Evolutionary conservation across 2,888 invertebrate genomes (phyloP).

Genomic region (Ochropacha duplaris): DNA sequence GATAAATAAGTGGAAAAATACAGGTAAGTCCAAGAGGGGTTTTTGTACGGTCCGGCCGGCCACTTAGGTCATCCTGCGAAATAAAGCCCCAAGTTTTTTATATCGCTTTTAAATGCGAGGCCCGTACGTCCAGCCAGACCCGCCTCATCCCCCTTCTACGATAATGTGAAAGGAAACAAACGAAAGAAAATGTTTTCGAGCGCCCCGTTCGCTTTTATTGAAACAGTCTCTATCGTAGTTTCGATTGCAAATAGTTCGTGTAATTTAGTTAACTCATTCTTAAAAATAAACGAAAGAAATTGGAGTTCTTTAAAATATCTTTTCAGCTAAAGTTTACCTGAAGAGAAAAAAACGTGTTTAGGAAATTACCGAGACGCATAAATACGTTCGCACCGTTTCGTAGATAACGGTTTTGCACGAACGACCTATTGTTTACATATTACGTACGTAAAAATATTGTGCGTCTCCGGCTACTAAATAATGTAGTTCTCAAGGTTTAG

Average conservation of each 20-base stretch:
- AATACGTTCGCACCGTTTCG: conserved; percentile 51
- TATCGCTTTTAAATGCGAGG: conserved; percentile 81
- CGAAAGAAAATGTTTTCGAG: conserved; percentile 80
- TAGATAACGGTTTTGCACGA: conserved; percentile 52
- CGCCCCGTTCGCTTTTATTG: conserved; percentile 75
- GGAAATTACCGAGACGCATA: conserved; percentile 62
- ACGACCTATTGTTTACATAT: conserved; percentile 54
- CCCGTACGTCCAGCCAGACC: conserved; percentile 70
- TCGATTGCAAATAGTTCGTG: conserved; percentile 80
- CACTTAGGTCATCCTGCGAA: conserved; percentile 83
- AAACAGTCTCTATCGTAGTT: conserved; percentile 71
- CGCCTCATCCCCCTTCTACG: conserved; percentile 71
- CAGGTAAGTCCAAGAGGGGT: conserved; percentile 81
- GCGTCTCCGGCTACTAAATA: conserved; percentile 26
- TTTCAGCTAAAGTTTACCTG: conserved; percentile 46
- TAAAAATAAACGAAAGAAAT: conserved; percentile 55
- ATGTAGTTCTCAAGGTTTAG: not conserved
- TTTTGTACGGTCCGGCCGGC: conserved; percentile 79
- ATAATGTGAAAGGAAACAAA: conserved; percentile 81
- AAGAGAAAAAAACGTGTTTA: conserved; percentile 47
- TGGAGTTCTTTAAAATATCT: conserved; percentile 53
- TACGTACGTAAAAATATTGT: conserved; percentile 60
- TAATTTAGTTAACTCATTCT: conserved; percentile 71
- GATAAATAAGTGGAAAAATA: conserved; percentile 83
- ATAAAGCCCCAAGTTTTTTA: conserved; percentile 81